These are phyloP conservation scores for Pontoporia blainvillei DNA, from an alignment of 2,113 vertebrate genomes.

Conservation along the genomic window DNA sequence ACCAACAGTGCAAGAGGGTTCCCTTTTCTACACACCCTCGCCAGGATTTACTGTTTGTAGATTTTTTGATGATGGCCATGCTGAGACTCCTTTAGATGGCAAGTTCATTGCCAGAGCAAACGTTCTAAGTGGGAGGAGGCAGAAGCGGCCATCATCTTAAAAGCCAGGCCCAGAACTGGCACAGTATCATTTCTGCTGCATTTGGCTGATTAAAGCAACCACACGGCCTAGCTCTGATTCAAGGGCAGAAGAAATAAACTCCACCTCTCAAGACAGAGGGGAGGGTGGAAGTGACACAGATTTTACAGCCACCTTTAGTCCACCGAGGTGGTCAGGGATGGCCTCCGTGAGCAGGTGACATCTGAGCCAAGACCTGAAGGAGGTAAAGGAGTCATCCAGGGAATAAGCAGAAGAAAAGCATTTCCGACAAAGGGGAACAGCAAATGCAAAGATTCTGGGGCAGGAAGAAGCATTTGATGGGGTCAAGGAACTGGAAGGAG, in stretches of 20 bases:
- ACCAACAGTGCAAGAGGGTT: too few relatives aligned
- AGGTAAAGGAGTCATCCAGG: neutral
- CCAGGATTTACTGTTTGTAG: too few relatives aligned
- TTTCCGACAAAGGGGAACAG: neutral
- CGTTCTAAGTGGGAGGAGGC: neutral
- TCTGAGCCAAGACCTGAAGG: neutral
- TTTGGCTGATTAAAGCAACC: neutral
- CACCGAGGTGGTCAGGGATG: neutral
- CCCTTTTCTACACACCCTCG: too few relatives aligned
- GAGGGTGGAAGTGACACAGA: neutral
- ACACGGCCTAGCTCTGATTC: neutral
- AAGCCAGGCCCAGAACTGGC: neutral
- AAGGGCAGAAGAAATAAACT: neutral
- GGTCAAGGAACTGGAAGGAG: neutral
- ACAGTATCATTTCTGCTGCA: neutral
- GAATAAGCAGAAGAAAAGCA: conserved; percentile 2
- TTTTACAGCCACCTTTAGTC: neutral
- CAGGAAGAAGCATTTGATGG: neutral
- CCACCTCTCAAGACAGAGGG: neutral
- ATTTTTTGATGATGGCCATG: neutral
- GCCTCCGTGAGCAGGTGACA: neutral
- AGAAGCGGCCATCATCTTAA: neutral
- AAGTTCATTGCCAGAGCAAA: neutral
- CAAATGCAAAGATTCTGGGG: neutral
- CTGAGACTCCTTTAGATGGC: neutral